Conservation (phyloP, 2,797 vertebrate species). For the Catamblyrhynchus diadema region DNA sequence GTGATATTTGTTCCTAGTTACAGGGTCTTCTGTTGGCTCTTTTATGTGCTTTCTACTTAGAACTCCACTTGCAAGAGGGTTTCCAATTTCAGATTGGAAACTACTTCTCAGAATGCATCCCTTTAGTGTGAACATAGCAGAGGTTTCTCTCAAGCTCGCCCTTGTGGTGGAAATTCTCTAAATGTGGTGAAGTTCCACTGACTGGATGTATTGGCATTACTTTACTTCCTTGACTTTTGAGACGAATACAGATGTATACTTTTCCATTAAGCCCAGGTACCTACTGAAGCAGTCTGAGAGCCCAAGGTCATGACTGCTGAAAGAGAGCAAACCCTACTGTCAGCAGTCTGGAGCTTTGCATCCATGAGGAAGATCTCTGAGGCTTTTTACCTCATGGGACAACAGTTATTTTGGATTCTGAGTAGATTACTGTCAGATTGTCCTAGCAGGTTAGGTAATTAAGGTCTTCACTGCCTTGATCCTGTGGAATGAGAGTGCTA, state of each 20-base stretch:
- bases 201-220: neutral
- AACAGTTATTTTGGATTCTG: neutral
- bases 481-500: neutral
- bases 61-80: neutral
- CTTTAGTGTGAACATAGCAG: neutral
- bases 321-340: neutral
- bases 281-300: neutral
- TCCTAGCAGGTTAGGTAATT: neutral
- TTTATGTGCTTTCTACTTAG: neutral
- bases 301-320: neutral
- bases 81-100: neutral
- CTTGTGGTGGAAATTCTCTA: neutral
- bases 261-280: neutral
- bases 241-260: neutral
- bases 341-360: neutral
- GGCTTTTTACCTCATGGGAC: neutral
- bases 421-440: neutral
- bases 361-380: neutral
- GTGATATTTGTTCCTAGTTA: neutral
- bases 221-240: neutral
- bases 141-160: neutral
- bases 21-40: neutral
- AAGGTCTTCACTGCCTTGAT: neutral
- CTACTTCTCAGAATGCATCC: accelerated
- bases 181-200: neutral